Base-by-base conservation (phyloP, 2,888 invertebrate genomes). In the Clitarchus hookeri region DNA sequence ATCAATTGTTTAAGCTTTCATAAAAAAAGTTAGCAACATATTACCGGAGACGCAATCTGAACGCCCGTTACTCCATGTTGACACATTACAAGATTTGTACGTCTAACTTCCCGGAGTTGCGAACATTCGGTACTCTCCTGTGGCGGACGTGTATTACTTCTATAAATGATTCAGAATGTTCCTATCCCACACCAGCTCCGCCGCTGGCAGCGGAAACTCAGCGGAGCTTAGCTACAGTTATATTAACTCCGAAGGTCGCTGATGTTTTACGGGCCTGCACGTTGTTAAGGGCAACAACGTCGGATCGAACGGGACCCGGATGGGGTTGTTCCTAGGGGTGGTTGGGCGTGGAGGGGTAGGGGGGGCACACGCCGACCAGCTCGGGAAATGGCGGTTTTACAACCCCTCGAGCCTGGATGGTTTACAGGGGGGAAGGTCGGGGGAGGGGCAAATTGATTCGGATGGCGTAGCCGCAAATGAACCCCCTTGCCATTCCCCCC, bases 311-410 rank as follows among this genome's bases (percentile, higher is more conserved):
- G n/a, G 36, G 36, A 36, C 1, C 1, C 36, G 36, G 65, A 48
- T 65, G 3, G 65, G 65, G n/a, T 65, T 65, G 65, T n/a, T n/a
- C 23, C 65, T 19, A 65, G 8, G 65, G 23, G n/a, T 19, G n/a
- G n/a, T 53, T 53, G 65, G 65, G 65, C 23, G n/a, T 19, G 65
- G 65, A 65, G 65, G 65, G 65, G 65, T 19, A 1, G 19, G 53
- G 12, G 53, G 53, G 3, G 8, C 65, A 65, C n/a, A 19, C n/a
- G n/a, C 65, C 8, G 6, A 65, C 65, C 65, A 65, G 65, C 65
- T 65, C 65, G 65, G 65, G 65, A 65, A 65, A 65, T 65, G 65
- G 65, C 65, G 65, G 65, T 65, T 65, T 65, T 65, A 65, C 65
- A 65, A 9, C 65, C 65, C 65, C n/a, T 65, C n/a, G 65, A 65